phyloP scores from a whole-genome alignment of 2,797 vertebrate species.

The Novumbra hubbsi region DNA sequence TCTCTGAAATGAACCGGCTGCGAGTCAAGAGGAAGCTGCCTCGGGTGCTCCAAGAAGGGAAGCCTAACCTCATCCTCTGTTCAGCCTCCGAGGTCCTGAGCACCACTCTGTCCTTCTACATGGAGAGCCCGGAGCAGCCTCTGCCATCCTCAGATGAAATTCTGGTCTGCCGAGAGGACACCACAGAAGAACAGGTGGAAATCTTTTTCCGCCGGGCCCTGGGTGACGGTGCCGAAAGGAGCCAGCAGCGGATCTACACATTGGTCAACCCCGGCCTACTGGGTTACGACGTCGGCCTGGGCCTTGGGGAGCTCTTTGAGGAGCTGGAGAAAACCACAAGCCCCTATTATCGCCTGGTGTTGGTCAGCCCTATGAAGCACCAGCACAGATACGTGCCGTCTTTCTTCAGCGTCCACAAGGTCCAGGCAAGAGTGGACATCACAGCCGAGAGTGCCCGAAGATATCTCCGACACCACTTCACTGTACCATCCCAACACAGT shows the following conservation, averaged over 20 bases:
- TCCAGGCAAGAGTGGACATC: slow-evolving; percentile 55
- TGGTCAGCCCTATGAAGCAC: slow-evolving; percentile 67
- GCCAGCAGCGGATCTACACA: slow-evolving; percentile 69
- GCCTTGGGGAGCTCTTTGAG: slow-evolving; percentile 68
- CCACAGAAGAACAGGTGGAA: slow-evolving; percentile 74
- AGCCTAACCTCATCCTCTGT: slow-evolving; percentile 73
- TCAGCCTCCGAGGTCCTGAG: slow-evolving; percentile 63
- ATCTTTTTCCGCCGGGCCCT: slow-evolving; percentile 75
- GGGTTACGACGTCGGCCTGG: slow-evolving; percentile 74
- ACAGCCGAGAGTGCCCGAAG: slow-evolving; percentile 34
- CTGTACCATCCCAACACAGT: not conserved
- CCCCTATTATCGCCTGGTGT: slow-evolving; percentile 63
- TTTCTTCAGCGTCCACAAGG: slow-evolving; percentile 73
- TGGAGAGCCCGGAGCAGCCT: slow-evolving; percentile 55
- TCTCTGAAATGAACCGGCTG: slow-evolving; percentile 56
- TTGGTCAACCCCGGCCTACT: slow-evolving; percentile 71
- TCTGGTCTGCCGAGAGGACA: slow-evolving; percentile 72
- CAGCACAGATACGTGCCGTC: slow-evolving; percentile 75
- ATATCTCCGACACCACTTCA: slow-evolving; percentile 72
- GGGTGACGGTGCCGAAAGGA: slow-evolving; percentile 9
- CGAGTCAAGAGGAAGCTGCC: slow-evolving; percentile 60
- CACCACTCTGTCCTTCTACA: slow-evolving; percentile 65
- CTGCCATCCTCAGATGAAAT: slow-evolving; percentile 75
- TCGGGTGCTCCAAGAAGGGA: slow-evolving; percentile 60
- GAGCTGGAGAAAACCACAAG: slow-evolving; percentile 51